Base-by-base conservation (phyloP, 1,140 invertebrate species). In the Bombyx mandarina region DNA sequence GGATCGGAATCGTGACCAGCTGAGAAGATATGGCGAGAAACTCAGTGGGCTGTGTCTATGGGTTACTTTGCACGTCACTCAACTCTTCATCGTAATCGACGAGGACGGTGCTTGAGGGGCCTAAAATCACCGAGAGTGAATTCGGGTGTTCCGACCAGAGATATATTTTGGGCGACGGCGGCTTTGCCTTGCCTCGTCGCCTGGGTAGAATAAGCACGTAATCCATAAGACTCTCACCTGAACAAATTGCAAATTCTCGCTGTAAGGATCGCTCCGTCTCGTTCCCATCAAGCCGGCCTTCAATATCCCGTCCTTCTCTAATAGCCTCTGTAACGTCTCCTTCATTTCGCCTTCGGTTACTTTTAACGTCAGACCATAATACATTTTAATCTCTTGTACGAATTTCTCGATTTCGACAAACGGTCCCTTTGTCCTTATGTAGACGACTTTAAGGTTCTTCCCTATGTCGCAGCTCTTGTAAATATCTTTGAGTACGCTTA, bases 251-350 rank as follows among this genome's bases (percentile, higher is more conserved):
- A 96, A 76, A 64, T 91, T 79, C 52, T 90, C 77, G 35, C 93
- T 93, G 75, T 91, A 92, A 0, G 97, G 96, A 89, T 99, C 97
- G 7, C 92, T 94, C 62, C 90, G 89, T 65, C 97, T 90, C 18
- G 93, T 96, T 44, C 97, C 97, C 93, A 99, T 96, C 3, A 99
- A 86, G 57, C 94, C 93, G 3, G 94, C 96, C 82, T 94, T 94
- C 6, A 98, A 89, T 51, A 91, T 76, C 1, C 90, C 89, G 74
- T 93, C 91, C 9, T 92, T 86, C 1, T 88, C 68, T 8, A 94
- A 75, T 0, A 51, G 79, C 18, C 88, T 82, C 35, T 77, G 70
- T 18, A 98, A 80, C 1, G 92, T 93, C 26, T 86, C 74, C 82
- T 94, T 95, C 58, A 98, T 93, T 48, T 92, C 91, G 0, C 91